Conservation (phyloP, 2,888 invertebrate genomes). For the Papilio elwesi region DNA sequence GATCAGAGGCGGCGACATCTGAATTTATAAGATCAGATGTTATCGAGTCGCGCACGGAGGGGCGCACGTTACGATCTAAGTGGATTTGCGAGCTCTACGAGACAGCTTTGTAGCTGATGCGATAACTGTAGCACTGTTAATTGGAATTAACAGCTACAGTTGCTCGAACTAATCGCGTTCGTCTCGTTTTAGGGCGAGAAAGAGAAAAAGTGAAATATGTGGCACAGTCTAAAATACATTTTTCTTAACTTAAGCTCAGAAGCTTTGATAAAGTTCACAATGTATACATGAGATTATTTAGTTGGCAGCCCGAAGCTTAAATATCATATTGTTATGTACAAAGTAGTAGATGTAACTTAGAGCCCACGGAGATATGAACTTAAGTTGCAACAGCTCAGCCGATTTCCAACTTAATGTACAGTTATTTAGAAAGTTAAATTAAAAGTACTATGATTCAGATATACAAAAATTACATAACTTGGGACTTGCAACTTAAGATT, state of each 20-base stretch:
- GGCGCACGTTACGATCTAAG: conserved; percentile 12
- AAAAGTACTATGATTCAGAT: background rate
- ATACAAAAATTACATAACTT: too few species aligned
- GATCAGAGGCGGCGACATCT: conserved; percentile 27
- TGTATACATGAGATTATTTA: background rate
- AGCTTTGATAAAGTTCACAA: too few species aligned
- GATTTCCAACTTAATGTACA: background rate
- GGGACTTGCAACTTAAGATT: background rate
- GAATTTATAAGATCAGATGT: conserved; percentile 36
- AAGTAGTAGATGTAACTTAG: background rate
- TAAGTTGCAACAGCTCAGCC: conserved; percentile 2
- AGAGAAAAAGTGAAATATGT: background rate
- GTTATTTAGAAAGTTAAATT: conserved; percentile 21
- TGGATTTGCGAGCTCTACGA: conserved; percentile 12
- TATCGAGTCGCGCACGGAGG: conserved; percentile 17
- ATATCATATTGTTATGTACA: background rate
- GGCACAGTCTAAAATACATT: too few species aligned
- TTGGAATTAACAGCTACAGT: conserved; percentile 1
- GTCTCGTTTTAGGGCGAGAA: background rate
- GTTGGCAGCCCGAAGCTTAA: background rate
- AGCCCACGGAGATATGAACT: background rate
- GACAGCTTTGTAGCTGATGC: conserved; percentile 18
- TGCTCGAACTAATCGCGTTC: background rate
- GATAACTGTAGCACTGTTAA: background rate
- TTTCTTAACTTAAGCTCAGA: too few species aligned